Evolutionary conservation across 2,888 invertebrate species (phyloP).

Genomic region (Epirrhoe tristata): DNA sequence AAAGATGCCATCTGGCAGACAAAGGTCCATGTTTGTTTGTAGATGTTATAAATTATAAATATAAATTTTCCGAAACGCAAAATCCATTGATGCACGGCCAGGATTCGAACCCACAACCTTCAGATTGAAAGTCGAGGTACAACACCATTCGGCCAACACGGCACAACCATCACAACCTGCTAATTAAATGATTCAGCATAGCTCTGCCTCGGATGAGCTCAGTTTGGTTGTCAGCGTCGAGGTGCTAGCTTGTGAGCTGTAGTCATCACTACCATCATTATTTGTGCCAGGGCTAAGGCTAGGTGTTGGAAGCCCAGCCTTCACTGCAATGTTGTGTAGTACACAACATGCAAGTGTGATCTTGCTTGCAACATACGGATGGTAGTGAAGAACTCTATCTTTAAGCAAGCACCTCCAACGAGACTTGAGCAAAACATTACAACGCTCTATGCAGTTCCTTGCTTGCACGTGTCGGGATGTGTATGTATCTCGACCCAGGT

Average conservation of each 20-base stretch:
- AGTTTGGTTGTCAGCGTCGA: conserved; percentile 15
- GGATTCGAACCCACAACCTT: no score
- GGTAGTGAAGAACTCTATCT: conserved; percentile 43
- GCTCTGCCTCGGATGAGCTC: conserved; percentile 20
- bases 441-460: conserved; percentile 43
- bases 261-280: conserved; percentile 12
- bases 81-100: no score
- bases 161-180: conserved; percentile 13
- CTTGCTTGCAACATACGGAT: conserved; percentile 39
- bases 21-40: no score
- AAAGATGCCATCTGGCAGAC: no score
- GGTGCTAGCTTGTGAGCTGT: conserved; percentile 2
- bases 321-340: conserved; percentile 43
- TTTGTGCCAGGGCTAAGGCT: background rate
- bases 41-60: no score
- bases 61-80: no score
- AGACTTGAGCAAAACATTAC: conserved; percentile 36
- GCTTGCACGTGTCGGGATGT: conserved; percentile 31
- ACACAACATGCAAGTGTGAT: conserved; percentile 45
- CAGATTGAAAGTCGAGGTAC: no score
- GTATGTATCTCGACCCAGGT: conserved; percentile 42
- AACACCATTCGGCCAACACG: no score
- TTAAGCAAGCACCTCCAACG: conserved; percentile 45
- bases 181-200: conserved; percentile 14
- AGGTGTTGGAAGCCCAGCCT: conserved; percentile 21